Percentiles rank a stretch among this genome's conserved stretches.
Evolutionary conservation across 2,888 invertebrate genomes (phyloP).

Genomic region (Ommatoiulus sabulosus): DNA sequence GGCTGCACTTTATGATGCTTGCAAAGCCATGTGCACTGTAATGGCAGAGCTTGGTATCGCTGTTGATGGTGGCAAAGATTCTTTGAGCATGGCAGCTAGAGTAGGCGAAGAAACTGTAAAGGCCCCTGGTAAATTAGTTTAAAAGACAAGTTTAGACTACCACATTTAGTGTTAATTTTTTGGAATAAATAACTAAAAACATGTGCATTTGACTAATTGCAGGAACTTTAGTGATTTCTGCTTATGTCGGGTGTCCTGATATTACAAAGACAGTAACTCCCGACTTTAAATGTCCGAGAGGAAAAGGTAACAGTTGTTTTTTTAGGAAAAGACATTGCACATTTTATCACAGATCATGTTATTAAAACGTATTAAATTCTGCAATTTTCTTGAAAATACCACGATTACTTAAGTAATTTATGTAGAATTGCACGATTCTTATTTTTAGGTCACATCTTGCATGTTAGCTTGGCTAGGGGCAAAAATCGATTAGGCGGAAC

Average conservation of each 20-base stretch:
- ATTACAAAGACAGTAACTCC: constrained; percentile 88
- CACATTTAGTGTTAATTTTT: not conserved
- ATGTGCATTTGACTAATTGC: not conserved
- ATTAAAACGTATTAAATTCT: too few species aligned
- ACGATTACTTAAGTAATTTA: too few species aligned
- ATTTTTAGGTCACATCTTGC: constrained; percentile 56
- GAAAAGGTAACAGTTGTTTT: constrained; percentile 63
- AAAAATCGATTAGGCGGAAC: constrained; percentile 89
- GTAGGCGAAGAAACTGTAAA: constrained; percentile 76
- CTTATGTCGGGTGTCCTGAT: constrained; percentile 95
- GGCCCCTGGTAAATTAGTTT: constrained; percentile 68
- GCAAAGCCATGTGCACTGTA: constrained; percentile 85
- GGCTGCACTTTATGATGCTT: constrained; percentile 86
- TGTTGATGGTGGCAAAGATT: constrained; percentile 97
- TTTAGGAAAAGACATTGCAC: not conserved
- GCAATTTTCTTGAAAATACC: too few species aligned
- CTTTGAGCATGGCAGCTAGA: constrained; percentile 95
- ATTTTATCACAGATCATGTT: too few species aligned
- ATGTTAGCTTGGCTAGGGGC: constrained; percentile 79
- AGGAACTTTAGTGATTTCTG: constrained; percentile 94
- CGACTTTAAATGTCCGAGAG: constrained; percentile 79
- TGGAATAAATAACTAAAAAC: not conserved
- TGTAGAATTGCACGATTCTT: not conserved
- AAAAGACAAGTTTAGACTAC: constrained; percentile 64
- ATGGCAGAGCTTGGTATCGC: constrained; percentile 88